Conservation (phyloP, 2,888 invertebrate species). For the Ophion obscuratus region DNA sequence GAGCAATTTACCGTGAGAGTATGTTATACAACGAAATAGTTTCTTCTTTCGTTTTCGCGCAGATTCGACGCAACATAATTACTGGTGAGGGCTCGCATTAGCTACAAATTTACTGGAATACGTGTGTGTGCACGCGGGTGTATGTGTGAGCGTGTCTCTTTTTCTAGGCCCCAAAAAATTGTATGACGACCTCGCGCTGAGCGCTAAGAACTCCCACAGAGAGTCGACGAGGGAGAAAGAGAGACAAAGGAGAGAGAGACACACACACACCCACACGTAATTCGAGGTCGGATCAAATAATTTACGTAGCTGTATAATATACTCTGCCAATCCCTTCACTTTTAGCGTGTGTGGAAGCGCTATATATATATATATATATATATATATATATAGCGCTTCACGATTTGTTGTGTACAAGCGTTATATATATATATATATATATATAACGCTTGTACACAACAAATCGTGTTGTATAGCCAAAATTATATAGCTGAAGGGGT, state of each 20-base stretch:
- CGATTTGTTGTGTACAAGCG: too few relatives aligned
- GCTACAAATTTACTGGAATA: background rate
- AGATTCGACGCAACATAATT: too few relatives aligned
- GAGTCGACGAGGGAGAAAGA: background rate
- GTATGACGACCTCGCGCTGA: slow-evolving; percentile 65
- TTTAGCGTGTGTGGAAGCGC: slow-evolving; percentile 49
- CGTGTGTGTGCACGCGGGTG: background rate
- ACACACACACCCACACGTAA: background rate
- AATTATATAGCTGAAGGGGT: background rate
- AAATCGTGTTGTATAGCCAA: background rate
- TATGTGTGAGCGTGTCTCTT: background rate
- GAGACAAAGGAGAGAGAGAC: too few relatives aligned
- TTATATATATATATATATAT: too few relatives aligned
- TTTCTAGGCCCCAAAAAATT: slow-evolving; percentile 54
- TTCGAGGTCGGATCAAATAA: slow-evolving; percentile 68
- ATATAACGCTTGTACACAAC: too few relatives aligned
- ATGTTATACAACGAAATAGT: too few relatives aligned
- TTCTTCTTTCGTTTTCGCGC: too few relatives aligned
- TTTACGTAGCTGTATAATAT: slow-evolving; percentile 62
- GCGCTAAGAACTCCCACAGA: slow-evolving; percentile 39
- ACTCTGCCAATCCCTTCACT: slow-evolving; percentile 71
- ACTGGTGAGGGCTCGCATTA: background rate
- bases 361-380: slow-evolving; percentile 1
- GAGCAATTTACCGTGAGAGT: too few relatives aligned
- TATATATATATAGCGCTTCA: too few relatives aligned